Evolutionary conservation across 2,888 invertebrate species (phyloP).

Genomic region (Sesia bembeciformis): DNA sequence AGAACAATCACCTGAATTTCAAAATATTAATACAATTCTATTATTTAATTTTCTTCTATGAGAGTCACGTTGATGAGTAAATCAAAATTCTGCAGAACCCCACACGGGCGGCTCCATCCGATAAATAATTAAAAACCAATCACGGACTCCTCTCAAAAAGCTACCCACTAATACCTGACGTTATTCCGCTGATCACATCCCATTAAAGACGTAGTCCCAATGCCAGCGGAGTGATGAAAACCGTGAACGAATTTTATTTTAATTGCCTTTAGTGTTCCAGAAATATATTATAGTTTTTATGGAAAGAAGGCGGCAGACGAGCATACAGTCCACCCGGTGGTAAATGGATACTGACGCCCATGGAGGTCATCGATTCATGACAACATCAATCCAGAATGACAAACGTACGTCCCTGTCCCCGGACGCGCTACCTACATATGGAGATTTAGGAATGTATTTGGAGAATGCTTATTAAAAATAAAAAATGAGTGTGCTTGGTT

Average conservation of each 20-base stretch:
- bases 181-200: constrained; percentile 48
- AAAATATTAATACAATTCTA: too few species aligned
- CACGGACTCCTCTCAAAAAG: constrained; percentile 59
- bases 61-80: not conserved
- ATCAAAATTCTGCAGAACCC: constrained; percentile 4
- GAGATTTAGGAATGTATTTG: too few species aligned
- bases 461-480: not conserved
- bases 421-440: too few species aligned
- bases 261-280: not conserved
- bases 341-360: too few species aligned
- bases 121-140: constrained; percentile 62
- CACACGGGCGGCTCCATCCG: constrained; percentile 8
- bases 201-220: constrained; percentile 23
- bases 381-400: too few species aligned
- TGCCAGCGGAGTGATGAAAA: constrained; percentile 17
- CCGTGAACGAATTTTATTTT: not conserved
- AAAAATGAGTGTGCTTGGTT: not conserved
- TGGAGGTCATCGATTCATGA: too few species aligned
- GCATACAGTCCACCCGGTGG: too few species aligned
- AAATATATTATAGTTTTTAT: not conserved
- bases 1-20: too few species aligned
- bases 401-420: too few species aligned
- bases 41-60: too few species aligned
- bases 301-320: too few species aligned
- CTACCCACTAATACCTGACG: constrained; percentile 49